These are phyloP conservation scores for Nephrotoma flavescens DNA, from an alignment of 2,888 invertebrate species.

Conservation along the genomic window DNA sequence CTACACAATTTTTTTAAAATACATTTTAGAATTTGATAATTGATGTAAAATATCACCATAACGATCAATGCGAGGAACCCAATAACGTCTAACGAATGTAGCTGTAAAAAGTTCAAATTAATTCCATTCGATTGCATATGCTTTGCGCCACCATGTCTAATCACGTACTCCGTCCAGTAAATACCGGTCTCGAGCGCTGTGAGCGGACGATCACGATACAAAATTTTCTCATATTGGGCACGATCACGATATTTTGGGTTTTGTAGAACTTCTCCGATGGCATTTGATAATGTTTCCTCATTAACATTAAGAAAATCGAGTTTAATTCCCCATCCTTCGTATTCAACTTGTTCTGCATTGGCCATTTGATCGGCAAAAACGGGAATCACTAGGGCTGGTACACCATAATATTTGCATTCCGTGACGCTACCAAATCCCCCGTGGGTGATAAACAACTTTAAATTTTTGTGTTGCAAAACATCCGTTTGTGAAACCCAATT, in stretches of 20 bases:
- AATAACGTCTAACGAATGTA: background rate
- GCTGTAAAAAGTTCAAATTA: background rate
- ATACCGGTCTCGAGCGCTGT: background rate
- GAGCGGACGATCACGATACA: background rate
- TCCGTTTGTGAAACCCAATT: conserved; percentile 48
- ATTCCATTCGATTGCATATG: background rate
- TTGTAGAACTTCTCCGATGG: background rate
- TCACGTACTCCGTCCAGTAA: background rate
- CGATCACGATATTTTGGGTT: background rate
- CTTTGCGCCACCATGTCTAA: background rate
- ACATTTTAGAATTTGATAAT: no score
- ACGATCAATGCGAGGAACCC: background rate
- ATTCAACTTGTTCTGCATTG: background rate
- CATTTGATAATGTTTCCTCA: background rate
- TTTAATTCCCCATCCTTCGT: background rate
- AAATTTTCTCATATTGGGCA: background rate
- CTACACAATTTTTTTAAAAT: no score
- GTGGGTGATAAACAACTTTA: conserved; percentile 32
- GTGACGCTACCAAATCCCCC: conserved; percentile 56
- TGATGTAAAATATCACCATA: background rate
- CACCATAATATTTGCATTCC: background rate
- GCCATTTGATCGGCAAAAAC: background rate
- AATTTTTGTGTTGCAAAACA: conserved; percentile 44
- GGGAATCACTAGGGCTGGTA: background rate
- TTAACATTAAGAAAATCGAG: background rate